Percentiles rank a stretch among this genome's conserved stretches.
These are phyloP conservation scores for Eledona agricola DNA, from an alignment of 2,888 invertebrate species.

Conservation along the genomic window DNA sequence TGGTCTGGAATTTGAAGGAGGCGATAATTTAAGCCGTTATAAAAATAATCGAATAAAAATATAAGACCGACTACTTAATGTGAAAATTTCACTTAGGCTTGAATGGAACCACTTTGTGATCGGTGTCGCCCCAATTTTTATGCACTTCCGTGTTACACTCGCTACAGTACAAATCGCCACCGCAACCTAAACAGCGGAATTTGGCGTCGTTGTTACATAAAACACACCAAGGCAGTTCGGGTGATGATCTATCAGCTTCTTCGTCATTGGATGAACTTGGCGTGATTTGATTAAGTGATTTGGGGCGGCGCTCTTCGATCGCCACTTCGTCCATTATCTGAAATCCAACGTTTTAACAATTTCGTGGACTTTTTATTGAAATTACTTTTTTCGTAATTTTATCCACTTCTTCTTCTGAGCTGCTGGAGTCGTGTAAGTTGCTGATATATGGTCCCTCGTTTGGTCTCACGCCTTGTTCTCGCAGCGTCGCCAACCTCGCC, in stretches of 20 bases:
- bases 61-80: conserved; percentile 1
- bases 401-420: conserved; percentile 59
- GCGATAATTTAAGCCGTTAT: conserved; percentile 11
- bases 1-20: no score
- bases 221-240: conserved; percentile 82
- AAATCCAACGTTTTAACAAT: conserved; percentile 37
- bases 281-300: conserved; percentile 36
- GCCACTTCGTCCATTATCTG: conserved; percentile 64
- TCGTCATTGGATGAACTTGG: conserved; percentile 38
- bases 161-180: conserved; percentile 81
- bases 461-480: conserved; percentile 62
- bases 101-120: conserved; percentile 57
- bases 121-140: conserved; percentile 58
- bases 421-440: conserved; percentile 56
- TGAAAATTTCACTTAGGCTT: conserved; percentile 43
- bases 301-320: conserved; percentile 51
- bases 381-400: conserved; percentile 60
- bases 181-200: conserved; percentile 79
- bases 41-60: conserved; percentile 27
- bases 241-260: conserved; percentile 42
- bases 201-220: conserved; percentile 85
- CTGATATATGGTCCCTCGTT: conserved; percentile 57
- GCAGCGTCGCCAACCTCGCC: conserved; percentile 64
- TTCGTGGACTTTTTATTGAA: no score
- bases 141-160: conserved; percentile 78